phyloP scores from a whole-genome alignment of 2,113 vertebrate species.

The Forbesichthys papilliferus region DNA sequence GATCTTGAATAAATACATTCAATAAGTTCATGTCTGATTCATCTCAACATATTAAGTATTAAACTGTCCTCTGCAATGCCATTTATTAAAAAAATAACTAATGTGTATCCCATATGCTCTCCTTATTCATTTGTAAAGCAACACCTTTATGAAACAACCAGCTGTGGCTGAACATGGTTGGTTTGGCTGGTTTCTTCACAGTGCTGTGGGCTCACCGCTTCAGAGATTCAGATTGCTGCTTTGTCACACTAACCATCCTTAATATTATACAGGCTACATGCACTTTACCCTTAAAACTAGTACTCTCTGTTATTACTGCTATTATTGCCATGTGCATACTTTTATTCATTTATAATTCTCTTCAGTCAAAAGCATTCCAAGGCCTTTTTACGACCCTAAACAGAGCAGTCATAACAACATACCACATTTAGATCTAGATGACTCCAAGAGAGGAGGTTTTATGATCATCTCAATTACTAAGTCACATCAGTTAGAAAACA shows the following conservation, averaged over 20 bases:
- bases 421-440: constrained; percentile 30
- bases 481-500: constrained; percentile 57
- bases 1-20: neutral
- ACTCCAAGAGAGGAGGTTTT: constrained; percentile 42
- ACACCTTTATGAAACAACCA: constrained; percentile 24
- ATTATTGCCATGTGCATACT: neutral
- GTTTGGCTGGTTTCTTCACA: constrained; percentile 39
- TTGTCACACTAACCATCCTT: too few relatives aligned
- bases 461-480: constrained; percentile 44
- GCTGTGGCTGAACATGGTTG: constrained; percentile 49
- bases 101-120: constrained; percentile 1
- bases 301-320: neutral
- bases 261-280: neutral
- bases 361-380: constrained; percentile 28
- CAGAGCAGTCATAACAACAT: constrained; percentile 34
- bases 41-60: too few relatives aligned
- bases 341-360: constrained; percentile 21
- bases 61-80: neutral
- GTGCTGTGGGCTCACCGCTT: constrained; percentile 57
- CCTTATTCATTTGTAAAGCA: constrained; percentile 16
- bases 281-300: constrained; percentile 6
- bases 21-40: neutral
- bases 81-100: neutral
- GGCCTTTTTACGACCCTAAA: constrained; percentile 13
- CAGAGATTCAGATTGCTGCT: neutral